Evolutionary conservation across 1,140 invertebrate species (phyloP), one percentile per base, ranked within the genome.

Genomic region (Ostrea denselamellosa): DNA sequence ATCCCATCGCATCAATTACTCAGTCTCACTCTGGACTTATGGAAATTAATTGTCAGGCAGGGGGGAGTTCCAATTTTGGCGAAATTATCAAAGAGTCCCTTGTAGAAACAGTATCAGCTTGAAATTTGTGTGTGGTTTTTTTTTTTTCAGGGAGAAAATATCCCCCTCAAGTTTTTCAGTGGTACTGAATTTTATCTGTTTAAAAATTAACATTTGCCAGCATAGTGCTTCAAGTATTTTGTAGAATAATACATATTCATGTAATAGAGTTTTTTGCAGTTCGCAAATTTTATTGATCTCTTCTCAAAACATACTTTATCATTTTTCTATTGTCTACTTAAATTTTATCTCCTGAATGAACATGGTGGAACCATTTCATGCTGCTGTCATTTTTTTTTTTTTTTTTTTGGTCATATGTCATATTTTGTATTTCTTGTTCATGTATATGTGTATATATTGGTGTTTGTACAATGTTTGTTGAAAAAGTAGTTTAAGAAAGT

Each of bases 81-180:
- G 97, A 98, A 96, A 97, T 98, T 88, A 98, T 98, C 89, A 98
- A 98, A 95, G 98, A 98, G 95, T 97, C 97, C 54, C 98, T 98
- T 96, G 97, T 98, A 91, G 98, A 98, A 95, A 97, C 97, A 92
- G 97, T 97, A 87, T 97, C 97, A 92, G 97, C 97, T 94, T 97
- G 89, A 83, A 51, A 12, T 17, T 83, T 85, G 5, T 51, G 51
- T n/a, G n/a, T n/a, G n/a, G n/a, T 22, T 19, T 81, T 44, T 81
- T 81, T 8, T 34, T 52, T 54, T 83, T 52, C 81, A 17, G 10
- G 3, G 8, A 28, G 68, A 71, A 71, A 71, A 25, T 25, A 25
- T 25, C 8, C 68, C 14, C 28, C 22, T 14, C n/a, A 71, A 34
- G 22, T 25, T 71, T 71, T 25, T 71, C 12, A 25, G 28, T 71